phyloP scores from a whole-genome alignment of 2,797 vertebrate species.

The Ispidina picta region DNA sequence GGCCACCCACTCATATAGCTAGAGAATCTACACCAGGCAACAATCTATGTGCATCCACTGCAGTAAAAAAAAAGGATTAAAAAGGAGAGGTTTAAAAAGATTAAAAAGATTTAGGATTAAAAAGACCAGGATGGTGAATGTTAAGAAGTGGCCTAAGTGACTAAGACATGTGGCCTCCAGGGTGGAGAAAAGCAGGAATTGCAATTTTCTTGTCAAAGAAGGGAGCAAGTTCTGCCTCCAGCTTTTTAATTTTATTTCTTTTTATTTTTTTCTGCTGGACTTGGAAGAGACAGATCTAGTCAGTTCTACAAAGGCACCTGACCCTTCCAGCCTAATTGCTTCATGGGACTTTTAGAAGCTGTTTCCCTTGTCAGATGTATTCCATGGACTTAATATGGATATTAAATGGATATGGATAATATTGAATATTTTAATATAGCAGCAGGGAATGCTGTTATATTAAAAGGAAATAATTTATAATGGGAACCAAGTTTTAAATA shows the following conservation, averaged over 20 bases:
- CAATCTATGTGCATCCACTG: accelerated
- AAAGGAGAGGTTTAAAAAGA: background rate
- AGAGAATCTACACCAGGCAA: background rate
- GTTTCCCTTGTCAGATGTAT: background rate
- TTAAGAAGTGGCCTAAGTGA: background rate
- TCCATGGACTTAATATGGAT: too few species aligned
- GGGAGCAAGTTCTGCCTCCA: background rate
- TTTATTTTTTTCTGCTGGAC: background rate
- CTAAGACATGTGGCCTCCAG: background rate
- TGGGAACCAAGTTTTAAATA: background rate
- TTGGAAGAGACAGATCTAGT: background rate
- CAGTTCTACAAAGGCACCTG: background rate
- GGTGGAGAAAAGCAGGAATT: background rate
- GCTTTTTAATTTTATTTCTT: too few species aligned
- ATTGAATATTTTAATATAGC: too few species aligned
- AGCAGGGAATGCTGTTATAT: background rate
- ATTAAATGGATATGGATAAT: too few species aligned
- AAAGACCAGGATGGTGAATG: background rate
- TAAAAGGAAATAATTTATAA: background rate
- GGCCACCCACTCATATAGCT: accelerated
- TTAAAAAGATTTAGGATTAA: background rate
- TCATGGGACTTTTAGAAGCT: background rate
- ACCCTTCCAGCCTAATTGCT: background rate
- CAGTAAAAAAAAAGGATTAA: background rate
- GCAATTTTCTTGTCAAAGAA: background rate